phyloP scores from a whole-genome alignment of 2,797 vertebrate species.

The Vipera latastei region DNA sequence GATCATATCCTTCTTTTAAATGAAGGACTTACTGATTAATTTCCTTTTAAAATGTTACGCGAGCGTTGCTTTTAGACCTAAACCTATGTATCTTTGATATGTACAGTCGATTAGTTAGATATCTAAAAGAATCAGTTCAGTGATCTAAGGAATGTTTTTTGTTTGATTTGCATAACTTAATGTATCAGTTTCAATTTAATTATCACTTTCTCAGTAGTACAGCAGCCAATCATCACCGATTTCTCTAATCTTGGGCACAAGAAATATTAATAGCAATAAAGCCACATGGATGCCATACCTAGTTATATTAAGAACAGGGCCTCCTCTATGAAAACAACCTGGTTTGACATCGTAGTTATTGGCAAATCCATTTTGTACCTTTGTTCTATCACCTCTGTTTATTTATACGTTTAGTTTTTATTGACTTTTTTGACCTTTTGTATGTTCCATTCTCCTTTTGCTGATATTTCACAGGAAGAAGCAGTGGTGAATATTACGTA shows the following conservation, averaged over 20 bases:
- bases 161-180: neutral
- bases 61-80: neutral
- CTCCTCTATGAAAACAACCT: neutral
- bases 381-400: neutral
- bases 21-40: neutral
- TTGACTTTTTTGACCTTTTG: neutral
- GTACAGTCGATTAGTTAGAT: too few species aligned
- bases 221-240: neutral
- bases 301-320: neutral
- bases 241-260: neutral
- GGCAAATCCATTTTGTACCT: neutral
- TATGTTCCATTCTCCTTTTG: neutral
- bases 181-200: neutral
- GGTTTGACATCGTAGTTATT: neutral
- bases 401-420: neutral
- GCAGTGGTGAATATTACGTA: neutral
- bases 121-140: neutral
- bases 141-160: neutral
- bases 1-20: neutral
- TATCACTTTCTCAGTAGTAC: neutral
- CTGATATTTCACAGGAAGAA: neutral
- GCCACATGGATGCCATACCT: neutral
- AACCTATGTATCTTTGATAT: neutral
- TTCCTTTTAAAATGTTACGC: neutral
- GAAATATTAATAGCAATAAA: neutral